Percentiles rank a stretch among this genome's conserved stretches.
phyloP scores from a whole-genome alignment of 2,797 vertebrate genomes.

The Poecilia picta region DNA sequence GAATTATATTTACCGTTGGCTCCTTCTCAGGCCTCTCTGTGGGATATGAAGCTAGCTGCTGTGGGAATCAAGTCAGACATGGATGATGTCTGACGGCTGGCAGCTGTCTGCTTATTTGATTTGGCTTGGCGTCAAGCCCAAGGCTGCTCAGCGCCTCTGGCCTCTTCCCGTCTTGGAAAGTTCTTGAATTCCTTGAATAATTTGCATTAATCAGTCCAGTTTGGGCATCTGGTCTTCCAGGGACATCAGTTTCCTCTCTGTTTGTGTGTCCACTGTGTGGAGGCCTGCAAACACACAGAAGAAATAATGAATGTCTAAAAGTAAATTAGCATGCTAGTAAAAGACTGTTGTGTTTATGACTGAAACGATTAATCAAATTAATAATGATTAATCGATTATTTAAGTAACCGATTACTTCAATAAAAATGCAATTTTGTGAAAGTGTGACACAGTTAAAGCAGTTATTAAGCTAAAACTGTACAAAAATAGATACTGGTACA shows the following conservation, averaged over 20 bases:
- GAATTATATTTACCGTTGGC: constrained; percentile 17
- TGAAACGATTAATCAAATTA: no score
- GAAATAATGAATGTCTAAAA: neutral
- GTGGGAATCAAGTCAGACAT: constrained; percentile 48
- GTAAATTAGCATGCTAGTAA: no score
- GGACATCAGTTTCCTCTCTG: neutral
- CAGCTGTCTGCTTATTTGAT: constrained; percentile 71
- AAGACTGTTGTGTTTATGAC: no score
- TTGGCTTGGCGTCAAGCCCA: constrained; percentile 50
- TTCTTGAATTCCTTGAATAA: constrained; percentile 40
- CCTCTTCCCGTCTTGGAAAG: constrained; percentile 42
- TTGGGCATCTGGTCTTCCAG: constrained; percentile 28
- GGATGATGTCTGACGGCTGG: constrained; percentile 43
- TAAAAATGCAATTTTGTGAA: no score
- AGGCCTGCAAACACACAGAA: neutral
- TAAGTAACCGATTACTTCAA: no score
- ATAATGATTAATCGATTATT: no score
- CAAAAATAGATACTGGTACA: no score
- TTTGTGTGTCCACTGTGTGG: neutral
- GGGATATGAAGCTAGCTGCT: constrained; percentile 17
- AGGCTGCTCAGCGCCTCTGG: constrained; percentile 37
- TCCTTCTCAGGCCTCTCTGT: constrained; percentile 11
- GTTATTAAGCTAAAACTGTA: no score
- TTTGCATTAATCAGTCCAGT: constrained; percentile 57
- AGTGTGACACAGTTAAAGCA: no score